These are phyloP conservation scores for Catajapyx aquilonaris DNA, from an alignment of 1,140 invertebrate genomes.

Conservation along the genomic window DNA sequence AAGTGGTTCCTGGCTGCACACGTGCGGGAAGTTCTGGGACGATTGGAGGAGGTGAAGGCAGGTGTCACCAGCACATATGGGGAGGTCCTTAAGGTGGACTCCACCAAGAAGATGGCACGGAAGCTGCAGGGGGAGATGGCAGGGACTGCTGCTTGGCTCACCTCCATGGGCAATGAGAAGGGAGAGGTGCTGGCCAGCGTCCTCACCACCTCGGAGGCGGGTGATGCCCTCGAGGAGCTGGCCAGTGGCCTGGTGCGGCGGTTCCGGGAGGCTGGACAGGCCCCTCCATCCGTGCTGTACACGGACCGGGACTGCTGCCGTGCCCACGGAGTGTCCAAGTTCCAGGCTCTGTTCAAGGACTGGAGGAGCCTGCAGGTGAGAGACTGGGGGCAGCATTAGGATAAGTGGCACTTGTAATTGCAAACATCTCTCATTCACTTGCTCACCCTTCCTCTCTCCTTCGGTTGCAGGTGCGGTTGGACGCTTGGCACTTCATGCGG, in stretches of 20 bases:
- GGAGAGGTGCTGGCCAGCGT: conserved; percentile 1
- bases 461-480: no score
- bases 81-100: conserved; percentile 4
- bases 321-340: not conserved
- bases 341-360: not conserved
- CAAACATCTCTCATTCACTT: no score
- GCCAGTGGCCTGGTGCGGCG: no score
- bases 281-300: no score
- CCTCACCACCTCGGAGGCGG: conserved; percentile 3
- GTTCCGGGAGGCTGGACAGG: no score
- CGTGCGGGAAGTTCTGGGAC: conserved; percentile 3
- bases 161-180: conserved; percentile 5
- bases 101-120: conserved; percentile 4
- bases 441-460: not conserved
- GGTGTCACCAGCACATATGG: conserved; percentile 2
- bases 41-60: not conserved
- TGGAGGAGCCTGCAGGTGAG: not conserved
- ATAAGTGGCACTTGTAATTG: no score
- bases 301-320: conserved; percentile 7
- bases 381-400: no score
- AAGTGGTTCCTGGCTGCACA: conserved; percentile 2
- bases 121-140: conserved; percentile 3
- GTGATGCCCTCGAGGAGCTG: not conserved
- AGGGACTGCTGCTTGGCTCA: no score
- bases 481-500: conserved; percentile 7